Evolutionary conservation across 2,888 invertebrate species (phyloP), one percentile per base, ranked within the genome.

Genomic region (Liodrosophila aerea): DNA sequence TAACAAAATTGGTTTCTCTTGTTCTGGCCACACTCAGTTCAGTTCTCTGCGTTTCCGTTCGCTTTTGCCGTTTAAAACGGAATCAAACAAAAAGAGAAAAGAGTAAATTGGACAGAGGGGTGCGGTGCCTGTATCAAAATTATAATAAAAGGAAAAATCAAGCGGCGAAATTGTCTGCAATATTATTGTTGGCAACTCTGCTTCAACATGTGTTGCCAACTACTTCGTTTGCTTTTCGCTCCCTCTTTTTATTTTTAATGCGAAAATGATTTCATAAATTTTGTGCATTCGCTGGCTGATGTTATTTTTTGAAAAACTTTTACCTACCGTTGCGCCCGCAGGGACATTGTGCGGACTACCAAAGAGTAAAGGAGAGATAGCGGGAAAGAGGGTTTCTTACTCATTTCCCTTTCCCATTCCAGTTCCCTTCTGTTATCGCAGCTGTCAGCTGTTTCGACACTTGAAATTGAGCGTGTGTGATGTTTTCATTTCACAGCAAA

Each of bases 371-470:
- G 22, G 22, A 5, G 22, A 36, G 36, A 27, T 7, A 4, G 18
- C 11, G 11, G n/a, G n/a, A 27, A 30, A 22, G 22, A 22, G 12
- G 39, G 15, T 36, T 2, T 22, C 47, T 29, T 57, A 27, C 54
- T 44, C 54, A 40, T 18, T 43, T 11, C 61, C 56, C 11, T n/a
- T 22, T 12, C 41, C 12, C 27, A 4, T 16, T 31, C 36, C 46
- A 46, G 41, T 53, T 43, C 44, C 73, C 54, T 64, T 69, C 60
- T 80, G 76, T 81, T 81, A 81, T 83, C 84, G 80, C 81, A 81
- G 81, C 84, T 81, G 81, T 77, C 81, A 73, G 63, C 67, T 57
- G 66, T 76, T 83, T 81, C 76, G 81, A 73, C 83, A 83, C 80
- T 81, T 83, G 51, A 81, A 76, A 75, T 80, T 73, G 75, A 73